A percentile compares a stretch with the other conserved stretches of the same genome.
Conservation (phyloP, 2,113 vertebrate genomes). For the Sardina pilchardus region DNA sequence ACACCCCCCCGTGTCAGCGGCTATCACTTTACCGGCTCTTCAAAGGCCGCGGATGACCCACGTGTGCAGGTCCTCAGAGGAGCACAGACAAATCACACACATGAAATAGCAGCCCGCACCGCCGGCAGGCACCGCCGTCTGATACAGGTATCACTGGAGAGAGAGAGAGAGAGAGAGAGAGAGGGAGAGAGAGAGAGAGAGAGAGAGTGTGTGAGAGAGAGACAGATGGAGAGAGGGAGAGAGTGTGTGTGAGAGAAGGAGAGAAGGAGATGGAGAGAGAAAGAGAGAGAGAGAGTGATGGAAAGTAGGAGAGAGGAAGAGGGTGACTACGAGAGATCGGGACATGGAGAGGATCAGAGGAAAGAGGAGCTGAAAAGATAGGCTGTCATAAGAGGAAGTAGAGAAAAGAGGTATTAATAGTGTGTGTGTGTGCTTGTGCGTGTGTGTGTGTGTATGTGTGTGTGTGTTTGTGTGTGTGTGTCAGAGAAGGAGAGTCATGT, state of each 20-base stretch:
- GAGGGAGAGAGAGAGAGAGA: not conserved
- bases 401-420: not conserved
- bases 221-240: no score
- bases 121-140: not conserved
- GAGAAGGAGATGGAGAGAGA: not conserved
- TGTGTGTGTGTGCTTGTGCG: no score
- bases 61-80: not conserved
- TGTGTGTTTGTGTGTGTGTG: not conserved
- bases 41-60: slow-evolving; percentile 11
- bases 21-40: slow-evolving; percentile 33
- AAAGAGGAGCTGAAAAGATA: slow-evolving; percentile 23
- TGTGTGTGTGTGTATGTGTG: not conserved
- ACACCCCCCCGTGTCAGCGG: slow-evolving; percentile 29
- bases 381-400: not conserved
- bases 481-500: slow-evolving; percentile 31
- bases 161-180: not conserved
- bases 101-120: slow-evolving; percentile 11
- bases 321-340: not conserved
- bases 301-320: not conserved
- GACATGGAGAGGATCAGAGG: not conserved
- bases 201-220: not conserved
- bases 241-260: not conserved
- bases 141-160: not conserved
- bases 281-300: not conserved
- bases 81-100: slow-evolving; percentile 33